Percentiles rank a stretch among this genome's conserved stretches.
These are phyloP conservation scores for Dynastes tityus DNA, from an alignment of 2,888 invertebrate species.

Conservation along the genomic window DNA sequence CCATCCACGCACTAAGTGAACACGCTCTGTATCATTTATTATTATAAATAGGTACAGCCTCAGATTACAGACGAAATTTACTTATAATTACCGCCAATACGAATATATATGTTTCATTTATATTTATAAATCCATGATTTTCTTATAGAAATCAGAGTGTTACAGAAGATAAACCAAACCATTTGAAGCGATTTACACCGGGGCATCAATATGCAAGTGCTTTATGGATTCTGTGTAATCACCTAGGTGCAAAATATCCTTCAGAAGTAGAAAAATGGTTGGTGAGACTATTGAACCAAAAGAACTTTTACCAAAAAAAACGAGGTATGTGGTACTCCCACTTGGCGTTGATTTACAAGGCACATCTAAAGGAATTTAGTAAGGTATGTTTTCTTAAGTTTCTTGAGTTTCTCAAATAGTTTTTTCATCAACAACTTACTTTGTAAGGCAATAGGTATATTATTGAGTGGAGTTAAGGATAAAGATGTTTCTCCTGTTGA, in stretches of 20 bases:
- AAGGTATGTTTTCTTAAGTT: constrained; percentile 45
- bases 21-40: no score
- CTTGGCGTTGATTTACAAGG: constrained; percentile 57
- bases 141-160: constrained; percentile 22
- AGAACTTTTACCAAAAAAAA: constrained; percentile 54
- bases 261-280: constrained; percentile 60
- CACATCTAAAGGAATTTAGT: constrained; percentile 56
- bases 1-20: no score
- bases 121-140: no score
- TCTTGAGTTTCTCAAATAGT: constrained; percentile 13
- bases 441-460: constrained; percentile 70
- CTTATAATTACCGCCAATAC: no score
- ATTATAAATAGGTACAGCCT: no score
- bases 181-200: constrained; percentile 61
- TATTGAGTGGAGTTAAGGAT: constrained; percentile 70
- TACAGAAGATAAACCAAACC: constrained; percentile 50
- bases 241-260: constrained; percentile 56
- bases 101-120: no score
- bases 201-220: constrained; percentile 56
- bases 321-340: constrained; percentile 61
- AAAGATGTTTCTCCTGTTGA: constrained; percentile 57
- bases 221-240: constrained; percentile 57
- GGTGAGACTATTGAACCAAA: constrained; percentile 59
- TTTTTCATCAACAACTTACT: constrained; percentile 54
- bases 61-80: no score